A percentile compares a stretch with the other conserved stretches of the same genome.
These are phyloP conservation scores for Bhutanitis thaidina DNA, from an alignment of 2,888 invertebrate genomes.

Conservation along the genomic window DNA sequence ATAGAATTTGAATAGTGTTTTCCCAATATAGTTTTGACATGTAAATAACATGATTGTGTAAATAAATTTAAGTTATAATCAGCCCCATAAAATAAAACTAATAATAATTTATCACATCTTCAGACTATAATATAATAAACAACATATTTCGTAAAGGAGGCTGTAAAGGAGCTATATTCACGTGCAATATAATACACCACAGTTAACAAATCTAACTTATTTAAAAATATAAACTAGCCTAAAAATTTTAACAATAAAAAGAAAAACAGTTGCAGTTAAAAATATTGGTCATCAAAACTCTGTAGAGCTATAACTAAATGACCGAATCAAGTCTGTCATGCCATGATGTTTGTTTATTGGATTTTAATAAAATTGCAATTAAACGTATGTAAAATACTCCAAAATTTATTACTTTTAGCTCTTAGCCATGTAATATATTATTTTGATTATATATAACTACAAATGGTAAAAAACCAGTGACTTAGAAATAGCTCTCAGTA, in stretches of 20 bases:
- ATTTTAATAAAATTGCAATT: conserved; percentile 67
- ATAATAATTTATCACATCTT: conserved; percentile 74
- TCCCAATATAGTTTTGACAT: conserved; percentile 9
- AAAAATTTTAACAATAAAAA: conserved; percentile 78
- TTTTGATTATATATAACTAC: conserved; percentile 53
- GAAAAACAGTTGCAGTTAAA: conserved; percentile 67
- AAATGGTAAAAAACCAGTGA: conserved; percentile 74
- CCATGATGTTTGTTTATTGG: conserved; percentile 70
- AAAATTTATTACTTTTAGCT: conserved; percentile 70
- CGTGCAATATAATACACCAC: conserved; percentile 77
- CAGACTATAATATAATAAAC: conserved; percentile 71
- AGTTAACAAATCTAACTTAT: conserved; percentile 79
- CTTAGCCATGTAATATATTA: conserved; percentile 59
- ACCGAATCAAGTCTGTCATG: conserved; percentile 65
- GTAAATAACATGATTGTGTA: no score
- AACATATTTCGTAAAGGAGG: conserved; percentile 60
- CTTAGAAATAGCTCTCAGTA: conserved; percentile 80
- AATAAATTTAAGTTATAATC: conserved; percentile 31
- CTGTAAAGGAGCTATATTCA: conserved; percentile 69
- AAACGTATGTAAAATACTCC: conserved; percentile 75
- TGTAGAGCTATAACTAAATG: conserved; percentile 79
- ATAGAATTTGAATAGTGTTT: conserved; percentile 21
- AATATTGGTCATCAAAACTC: conserved; percentile 76
- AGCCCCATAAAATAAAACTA: conserved; percentile 51
- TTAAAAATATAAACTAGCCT: conserved; percentile 76